Conservation (phyloP, 2,797 vertebrate genomes). For the Rhinophrynus dorsalis region DNA sequence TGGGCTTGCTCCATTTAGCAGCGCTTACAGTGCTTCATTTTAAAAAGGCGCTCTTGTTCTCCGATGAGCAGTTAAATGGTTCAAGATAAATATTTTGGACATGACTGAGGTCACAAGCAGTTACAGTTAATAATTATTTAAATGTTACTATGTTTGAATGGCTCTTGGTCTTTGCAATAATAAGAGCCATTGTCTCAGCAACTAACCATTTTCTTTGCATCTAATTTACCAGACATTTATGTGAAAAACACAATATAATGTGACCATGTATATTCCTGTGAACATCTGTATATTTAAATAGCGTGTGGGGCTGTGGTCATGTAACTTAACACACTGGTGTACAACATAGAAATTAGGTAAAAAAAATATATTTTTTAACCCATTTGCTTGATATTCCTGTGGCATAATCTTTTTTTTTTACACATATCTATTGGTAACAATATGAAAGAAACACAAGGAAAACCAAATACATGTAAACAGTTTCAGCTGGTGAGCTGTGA, state of each 20-base stretch:
- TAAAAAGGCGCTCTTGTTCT: constrained; percentile 78
- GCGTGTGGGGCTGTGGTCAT: too few relatives aligned
- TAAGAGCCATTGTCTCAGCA: neutral
- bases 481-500: too few relatives aligned
- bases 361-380: too few relatives aligned
- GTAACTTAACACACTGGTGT: too few relatives aligned
- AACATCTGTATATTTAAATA: too few relatives aligned
- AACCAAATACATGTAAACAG: too few relatives aligned
- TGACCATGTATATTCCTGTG: neutral
- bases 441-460: too few relatives aligned
- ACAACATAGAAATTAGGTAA: too few relatives aligned
- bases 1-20: constrained; percentile 69
- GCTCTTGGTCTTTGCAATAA: neutral
- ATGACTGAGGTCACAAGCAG: constrained; percentile 44
- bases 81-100: constrained; percentile 48
- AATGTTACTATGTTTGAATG: constrained; percentile 23
- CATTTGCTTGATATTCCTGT: too few relatives aligned
- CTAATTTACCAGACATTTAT: constrained; percentile 2
- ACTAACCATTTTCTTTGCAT: neutral
- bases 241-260: neutral
- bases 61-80: constrained; percentile 52
- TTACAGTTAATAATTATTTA: constrained; percentile 40
- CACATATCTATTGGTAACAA: too few relatives aligned
- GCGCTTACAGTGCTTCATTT: constrained; percentile 73
- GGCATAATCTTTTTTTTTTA: too few relatives aligned